Evolutionary conservation across 2,113 vertebrate species (phyloP), one percentile per base, ranked within the genome.

Genomic region (Rattus rattus): DNA sequence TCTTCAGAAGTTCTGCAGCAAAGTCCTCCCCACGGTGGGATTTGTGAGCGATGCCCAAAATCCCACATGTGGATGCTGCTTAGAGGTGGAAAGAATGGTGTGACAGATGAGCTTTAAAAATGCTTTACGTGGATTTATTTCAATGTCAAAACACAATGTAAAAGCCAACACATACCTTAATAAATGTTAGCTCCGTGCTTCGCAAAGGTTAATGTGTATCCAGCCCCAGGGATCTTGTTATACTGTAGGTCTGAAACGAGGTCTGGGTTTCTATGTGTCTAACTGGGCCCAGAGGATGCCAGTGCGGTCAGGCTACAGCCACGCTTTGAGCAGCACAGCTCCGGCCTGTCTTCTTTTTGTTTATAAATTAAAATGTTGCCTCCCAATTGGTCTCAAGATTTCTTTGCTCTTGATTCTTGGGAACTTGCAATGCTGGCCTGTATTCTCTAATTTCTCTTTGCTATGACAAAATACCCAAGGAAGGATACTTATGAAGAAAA

Each of bases 281-380:
- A 22, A 54, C 88, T 81, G 16, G 90, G 36, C 79, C 92, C 63
- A 12, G 83, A 12, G 75, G 92, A 47, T 24, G 56, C 76, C 24
- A 24, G 10, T 13, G 7, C 17, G 10, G 33, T 54, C 16, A 33
- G 83, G 77, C 49, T 36, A 49, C 43, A 79, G 7, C 22, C 80
- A 17, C 47, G 10, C 65, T 39, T 59, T 7, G 4, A 65, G 36
- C 33, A 83, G 59, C 24, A 54, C 36, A 88, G 52, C 79, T 39
- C 89, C 47, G 79, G 20, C 90, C 69, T 81, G 13, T 43, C 76
- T 43, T 43, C 43, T 80, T 89, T 77, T 67, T 12, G 43, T 96
- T 90, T 20, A 49, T 94, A 4, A 94, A 97, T 92, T 97, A 98
- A 98, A 97, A 95, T 39, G 72, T 81, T 79, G 81, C 95, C 96